phyloP scores from a whole-genome alignment of 2,797 vertebrate genomes.

The Gambusia yucatana region DNA sequence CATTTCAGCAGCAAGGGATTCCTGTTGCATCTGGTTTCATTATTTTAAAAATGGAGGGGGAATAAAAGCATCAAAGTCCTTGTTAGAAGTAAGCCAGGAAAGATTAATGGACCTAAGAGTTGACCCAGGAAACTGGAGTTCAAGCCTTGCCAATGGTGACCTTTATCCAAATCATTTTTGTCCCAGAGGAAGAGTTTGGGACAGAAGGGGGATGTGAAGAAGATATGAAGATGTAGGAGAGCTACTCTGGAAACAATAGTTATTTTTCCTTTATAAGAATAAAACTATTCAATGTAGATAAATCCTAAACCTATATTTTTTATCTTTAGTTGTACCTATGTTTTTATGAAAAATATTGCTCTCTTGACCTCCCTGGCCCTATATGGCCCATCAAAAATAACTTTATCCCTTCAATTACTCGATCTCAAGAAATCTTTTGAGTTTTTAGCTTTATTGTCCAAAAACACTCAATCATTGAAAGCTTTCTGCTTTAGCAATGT shows the following conservation, averaged over 20 bases:
- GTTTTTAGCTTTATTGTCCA: conserved; percentile 3
- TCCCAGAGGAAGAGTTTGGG: not conserved
- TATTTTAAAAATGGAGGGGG: not conserved
- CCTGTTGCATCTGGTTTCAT: not conserved
- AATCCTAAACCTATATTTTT: not conserved
- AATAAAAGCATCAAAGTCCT: not conserved
- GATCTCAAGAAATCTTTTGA: conserved; percentile 1
- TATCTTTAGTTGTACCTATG: not conserved
- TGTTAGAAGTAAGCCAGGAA: not conserved
- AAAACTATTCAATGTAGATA: not conserved
- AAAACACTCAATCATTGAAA: not conserved
- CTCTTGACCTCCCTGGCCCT: not conserved
- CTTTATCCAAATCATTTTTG: not conserved
- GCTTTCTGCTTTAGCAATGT: conserved; percentile 7
- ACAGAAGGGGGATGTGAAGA: not conserved
- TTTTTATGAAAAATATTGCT: not conserved
- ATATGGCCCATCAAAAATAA: not conserved
- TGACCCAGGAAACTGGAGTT: not conserved
- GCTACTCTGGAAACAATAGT: not conserved
- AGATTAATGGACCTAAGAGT: not conserved
- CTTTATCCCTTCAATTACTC: conserved; percentile 2
- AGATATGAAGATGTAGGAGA: not conserved
- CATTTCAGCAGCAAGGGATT: not conserved
- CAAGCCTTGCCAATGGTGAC: not conserved
- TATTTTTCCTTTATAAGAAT: not conserved